These are phyloP conservation scores for Trogon melanurus DNA, from an alignment of 2,113 vertebrate genomes.

Conservation along the genomic window DNA sequence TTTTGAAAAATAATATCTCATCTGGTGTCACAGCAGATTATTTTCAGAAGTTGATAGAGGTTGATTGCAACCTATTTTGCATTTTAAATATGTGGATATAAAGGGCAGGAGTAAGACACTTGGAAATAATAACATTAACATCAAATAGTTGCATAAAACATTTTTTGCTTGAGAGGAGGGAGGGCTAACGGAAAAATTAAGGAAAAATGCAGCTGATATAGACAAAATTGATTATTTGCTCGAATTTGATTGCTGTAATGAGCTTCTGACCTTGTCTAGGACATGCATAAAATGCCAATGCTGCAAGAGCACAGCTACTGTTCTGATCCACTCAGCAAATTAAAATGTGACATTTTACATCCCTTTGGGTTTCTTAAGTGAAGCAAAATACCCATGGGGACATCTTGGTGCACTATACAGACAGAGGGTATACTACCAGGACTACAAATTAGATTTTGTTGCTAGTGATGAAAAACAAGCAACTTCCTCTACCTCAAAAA, in stretches of 20 bases:
- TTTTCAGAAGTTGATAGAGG: constrained; percentile 35
- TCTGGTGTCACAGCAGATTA: neutral
- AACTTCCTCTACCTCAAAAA: neutral
- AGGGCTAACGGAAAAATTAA: neutral
- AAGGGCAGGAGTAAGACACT: neutral
- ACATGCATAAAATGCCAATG: constrained; percentile 62
- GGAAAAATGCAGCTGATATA: constrained; percentile 20
- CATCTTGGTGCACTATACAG: constrained; percentile 59
- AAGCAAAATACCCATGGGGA: constrained; percentile 76
- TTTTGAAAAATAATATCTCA: constrained; percentile 4
- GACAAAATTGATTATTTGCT: constrained; percentile 59
- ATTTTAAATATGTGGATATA: neutral
- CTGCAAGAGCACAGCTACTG: constrained; percentile 25
- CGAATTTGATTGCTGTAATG: constrained; percentile 24
- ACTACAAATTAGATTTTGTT: constrained; percentile 74
- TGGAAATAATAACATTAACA: neutral
- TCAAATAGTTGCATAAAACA: neutral
- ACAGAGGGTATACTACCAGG: neutral
- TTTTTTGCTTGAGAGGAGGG: neutral
- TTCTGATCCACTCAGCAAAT: constrained; percentile 33
- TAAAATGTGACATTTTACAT: constrained; percentile 28
- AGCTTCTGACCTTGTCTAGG: constrained; percentile 74
- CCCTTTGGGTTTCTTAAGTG: constrained; percentile 6
- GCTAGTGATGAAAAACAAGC: constrained; percentile 28
- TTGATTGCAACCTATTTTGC: constrained; percentile 5